phyloP scores from a whole-genome alignment of 1,140 invertebrate species.

The Dinoponera quadriceps region DNA sequence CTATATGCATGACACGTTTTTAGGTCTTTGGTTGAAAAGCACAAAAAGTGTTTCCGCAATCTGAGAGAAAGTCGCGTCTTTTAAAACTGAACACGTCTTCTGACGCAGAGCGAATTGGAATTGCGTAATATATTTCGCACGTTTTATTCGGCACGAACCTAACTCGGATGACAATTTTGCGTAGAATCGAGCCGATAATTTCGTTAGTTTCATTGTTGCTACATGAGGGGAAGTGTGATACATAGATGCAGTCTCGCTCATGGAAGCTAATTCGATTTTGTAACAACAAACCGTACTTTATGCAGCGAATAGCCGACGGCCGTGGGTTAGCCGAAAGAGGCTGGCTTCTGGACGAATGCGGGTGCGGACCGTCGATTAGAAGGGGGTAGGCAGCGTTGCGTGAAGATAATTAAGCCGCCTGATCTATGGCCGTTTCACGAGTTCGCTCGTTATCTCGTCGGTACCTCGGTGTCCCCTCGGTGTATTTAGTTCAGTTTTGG shows the following conservation, averaged over 20 bases:
- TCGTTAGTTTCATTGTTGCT: too few species aligned
- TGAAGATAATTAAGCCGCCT: constrained; percentile 85
- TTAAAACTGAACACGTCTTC: not conserved
- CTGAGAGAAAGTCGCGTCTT: not conserved
- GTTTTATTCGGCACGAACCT: not conserved
- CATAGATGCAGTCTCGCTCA: not conserved
- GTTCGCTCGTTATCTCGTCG: constrained; percentile 86
- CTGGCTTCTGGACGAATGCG: constrained; percentile 65
- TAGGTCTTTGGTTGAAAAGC: not conserved
- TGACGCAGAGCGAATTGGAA: not conserved
- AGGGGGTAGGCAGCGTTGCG: constrained; percentile 82
- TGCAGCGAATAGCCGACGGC: constrained; percentile 42
- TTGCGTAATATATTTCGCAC: not conserved
- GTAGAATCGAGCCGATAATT: too few species aligned
- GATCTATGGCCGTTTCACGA: constrained; percentile 86
- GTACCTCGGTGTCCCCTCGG: constrained; percentile 76
- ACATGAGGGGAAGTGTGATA: not conserved
- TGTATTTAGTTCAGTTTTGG: constrained; percentile 84
- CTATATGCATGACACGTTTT: constrained; percentile 62
- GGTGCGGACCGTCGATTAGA: constrained; percentile 69
- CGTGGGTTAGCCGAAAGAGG: constrained; percentile 59
- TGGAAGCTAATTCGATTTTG: constrained; percentile 13
- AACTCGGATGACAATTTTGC: not conserved
- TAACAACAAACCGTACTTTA: constrained; percentile 31
- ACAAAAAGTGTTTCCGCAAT: not conserved